Percentiles rank a stretch among this genome's conserved stretches.
Evolutionary conservation across 2,113 vertebrate species (phyloP).

Genomic region (Poeciliopsis turrubarensis): DNA sequence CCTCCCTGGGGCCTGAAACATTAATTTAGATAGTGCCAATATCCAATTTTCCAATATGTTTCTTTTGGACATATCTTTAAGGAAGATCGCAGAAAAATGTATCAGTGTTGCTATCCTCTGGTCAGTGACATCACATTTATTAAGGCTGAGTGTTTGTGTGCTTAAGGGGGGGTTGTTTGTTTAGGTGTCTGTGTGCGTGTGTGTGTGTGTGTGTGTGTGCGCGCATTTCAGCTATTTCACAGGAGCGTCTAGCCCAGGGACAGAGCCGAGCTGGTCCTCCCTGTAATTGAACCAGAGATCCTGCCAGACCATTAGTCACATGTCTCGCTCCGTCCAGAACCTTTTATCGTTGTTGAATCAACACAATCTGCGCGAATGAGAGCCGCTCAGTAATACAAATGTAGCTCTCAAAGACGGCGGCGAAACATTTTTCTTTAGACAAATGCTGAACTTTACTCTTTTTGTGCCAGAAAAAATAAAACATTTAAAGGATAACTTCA

Average conservation of each 20-base stretch:
- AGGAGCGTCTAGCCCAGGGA: constrained; percentile 68
- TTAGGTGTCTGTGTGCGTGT: constrained; percentile 13
- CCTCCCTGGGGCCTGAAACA: constrained; percentile 64
- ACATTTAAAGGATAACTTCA: background rate
- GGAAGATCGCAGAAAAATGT: constrained; percentile 66
- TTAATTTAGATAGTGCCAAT: constrained; percentile 75
- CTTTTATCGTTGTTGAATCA: constrained; percentile 64
- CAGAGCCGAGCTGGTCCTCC: constrained; percentile 65
- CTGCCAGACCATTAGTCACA: constrained; percentile 70
- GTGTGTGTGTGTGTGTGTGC: constrained; percentile 17
- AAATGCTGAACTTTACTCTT: constrained; percentile 2
- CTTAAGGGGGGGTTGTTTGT: constrained; percentile 29
- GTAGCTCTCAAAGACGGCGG: constrained; percentile 18
- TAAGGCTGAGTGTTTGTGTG: constrained; percentile 45
- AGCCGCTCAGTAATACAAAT: constrained; percentile 54
- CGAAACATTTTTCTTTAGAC: constrained; percentile 13
- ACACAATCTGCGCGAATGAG: constrained; percentile 42
- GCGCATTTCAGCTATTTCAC: constrained; percentile 59
- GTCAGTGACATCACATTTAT: constrained; percentile 75
- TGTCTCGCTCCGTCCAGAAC: constrained; percentile 53
- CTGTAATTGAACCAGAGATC: constrained; percentile 73
- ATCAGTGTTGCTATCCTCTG: constrained; percentile 66
- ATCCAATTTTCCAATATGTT: constrained; percentile 70
- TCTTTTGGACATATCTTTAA: constrained; percentile 71
- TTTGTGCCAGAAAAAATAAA: background rate